Base-by-base conservation (phyloP, 2,888 invertebrate species). In the Harpagoxenus sublaevis region DNA sequence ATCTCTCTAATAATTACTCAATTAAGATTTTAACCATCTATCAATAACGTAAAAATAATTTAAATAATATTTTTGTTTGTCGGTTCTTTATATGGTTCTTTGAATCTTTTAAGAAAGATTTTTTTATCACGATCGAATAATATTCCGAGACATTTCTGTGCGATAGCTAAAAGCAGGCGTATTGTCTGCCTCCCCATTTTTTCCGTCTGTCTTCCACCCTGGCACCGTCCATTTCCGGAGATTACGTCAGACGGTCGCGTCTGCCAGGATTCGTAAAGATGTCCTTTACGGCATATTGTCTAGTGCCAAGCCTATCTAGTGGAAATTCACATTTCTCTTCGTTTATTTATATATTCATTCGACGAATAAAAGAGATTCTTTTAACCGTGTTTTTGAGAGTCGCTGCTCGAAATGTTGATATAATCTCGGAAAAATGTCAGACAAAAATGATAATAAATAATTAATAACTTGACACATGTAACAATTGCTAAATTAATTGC, bases 201-300 rank as follows among this genome's bases (percentile, higher is more conserved):
- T 57, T 66, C 74, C 82, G 53, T 65, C 62, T 53, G 78, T 84
- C 83, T 65, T 82, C 60, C 68, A 42, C 51, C 53, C 63, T 73
- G 45, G 65, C 75, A 28, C 35, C 68, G 75, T 79, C 84, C 86
- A 84, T 91, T 89, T 84, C 83, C 91, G 85, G 75, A 73, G 88
- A 89, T 89, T 87, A 91, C 89, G 91, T 87, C 91, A 89, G 84
- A 78, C 78, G 39, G 85, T 81, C 79, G 84, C 65, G 89, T 74
- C 89, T 90, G 90, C 89, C 89, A 84, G 82, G 87, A 84, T 89
- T 86, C 91, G 87, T 83, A 81, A 90, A 83, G 89, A 84, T 83
- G 91, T 85, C 85, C 73, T 74, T 60, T 77, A 39, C 84, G 53
- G 85, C 85, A 65, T 70, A 65, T 70, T 23, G 6, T 31, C 55